phyloP scores from a whole-genome alignment of 2,113 vertebrate genomes.

The Harpagus bidentatus region DNA sequence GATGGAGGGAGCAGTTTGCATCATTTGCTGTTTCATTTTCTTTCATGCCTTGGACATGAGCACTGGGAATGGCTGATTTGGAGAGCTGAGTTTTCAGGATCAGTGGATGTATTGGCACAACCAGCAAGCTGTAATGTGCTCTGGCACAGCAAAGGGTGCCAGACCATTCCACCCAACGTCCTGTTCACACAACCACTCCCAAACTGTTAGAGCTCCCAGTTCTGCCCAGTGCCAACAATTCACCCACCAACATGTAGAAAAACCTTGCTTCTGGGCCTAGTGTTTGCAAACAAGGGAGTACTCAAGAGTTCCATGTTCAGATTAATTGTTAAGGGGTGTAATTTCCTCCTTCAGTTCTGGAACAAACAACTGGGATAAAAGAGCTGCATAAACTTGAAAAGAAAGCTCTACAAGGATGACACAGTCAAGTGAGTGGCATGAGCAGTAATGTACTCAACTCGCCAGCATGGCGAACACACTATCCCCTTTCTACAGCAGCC shows the following conservation, averaged over 20 bases:
- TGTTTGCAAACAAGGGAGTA: neutral
- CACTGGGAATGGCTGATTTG: neutral
- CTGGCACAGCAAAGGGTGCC: neutral
- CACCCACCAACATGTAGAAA: neutral
- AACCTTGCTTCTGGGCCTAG: neutral
- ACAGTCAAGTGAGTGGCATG: neutral
- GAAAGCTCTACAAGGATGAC: neutral
- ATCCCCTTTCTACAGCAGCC: neutral
- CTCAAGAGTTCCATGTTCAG: neutral
- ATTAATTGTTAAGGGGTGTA: neutral
- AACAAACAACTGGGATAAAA: neutral
- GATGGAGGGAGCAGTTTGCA: neutral
- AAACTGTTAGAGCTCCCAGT: neutral
- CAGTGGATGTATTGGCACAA: neutral
- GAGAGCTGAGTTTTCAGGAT: neutral
- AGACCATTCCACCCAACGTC: neutral
- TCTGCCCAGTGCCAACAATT: neutral
- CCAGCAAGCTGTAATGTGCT: neutral
- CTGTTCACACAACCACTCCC: neutral
- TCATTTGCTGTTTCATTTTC: neutral
- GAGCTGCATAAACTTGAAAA: neutral
- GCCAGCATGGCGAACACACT: neutral
- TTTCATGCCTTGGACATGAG: neutral
- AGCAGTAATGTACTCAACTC: neutral
- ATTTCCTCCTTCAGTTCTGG: neutral